Percentiles rank a stretch among this genome's conserved stretches.
Conservation (phyloP, 2,113 vertebrate species). For the Rhinoderma darwinii region DNA sequence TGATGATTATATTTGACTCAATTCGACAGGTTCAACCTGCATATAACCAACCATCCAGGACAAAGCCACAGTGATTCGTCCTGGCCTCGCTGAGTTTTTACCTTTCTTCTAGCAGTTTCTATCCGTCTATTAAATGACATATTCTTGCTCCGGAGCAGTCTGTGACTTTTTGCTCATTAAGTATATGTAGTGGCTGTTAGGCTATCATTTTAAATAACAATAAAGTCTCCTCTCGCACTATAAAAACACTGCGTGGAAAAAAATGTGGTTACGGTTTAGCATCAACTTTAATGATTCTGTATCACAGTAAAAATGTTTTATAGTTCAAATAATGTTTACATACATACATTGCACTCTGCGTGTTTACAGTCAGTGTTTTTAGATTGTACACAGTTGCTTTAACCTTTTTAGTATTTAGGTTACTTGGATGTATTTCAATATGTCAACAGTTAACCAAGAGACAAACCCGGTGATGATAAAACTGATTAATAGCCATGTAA, state of each 20-base stretch:
- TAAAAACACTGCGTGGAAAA: slow-evolving; percentile 55
- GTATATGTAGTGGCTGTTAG: slow-evolving; percentile 52
- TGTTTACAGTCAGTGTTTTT: slow-evolving; percentile 39
- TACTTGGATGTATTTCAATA: slow-evolving; percentile 40
- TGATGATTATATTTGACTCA: neutral
- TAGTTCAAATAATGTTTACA: slow-evolving; percentile 54
- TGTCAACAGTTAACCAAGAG: slow-evolving; percentile 43
- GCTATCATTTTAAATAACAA: slow-evolving; percentile 58
- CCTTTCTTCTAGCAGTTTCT: neutral
- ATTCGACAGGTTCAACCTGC: neutral
- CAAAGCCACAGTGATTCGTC: neutral
- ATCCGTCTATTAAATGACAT: slow-evolving; percentile 20
- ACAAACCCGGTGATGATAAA: slow-evolving; percentile 31
- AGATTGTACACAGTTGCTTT: slow-evolving; percentile 28
- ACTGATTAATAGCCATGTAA: slow-evolving; percentile 39
- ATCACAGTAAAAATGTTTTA: slow-evolving; percentile 60
- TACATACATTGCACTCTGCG: slow-evolving; percentile 34
- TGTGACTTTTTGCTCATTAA: slow-evolving; percentile 44
- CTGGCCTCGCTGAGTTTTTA: neutral
- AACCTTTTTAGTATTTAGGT: slow-evolving; percentile 48
- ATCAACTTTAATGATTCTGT: slow-evolving; percentile 58
- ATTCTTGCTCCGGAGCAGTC: slow-evolving; percentile 15
- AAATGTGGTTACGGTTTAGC: slow-evolving; percentile 58
- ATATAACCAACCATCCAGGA: neutral
- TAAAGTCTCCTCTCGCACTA: slow-evolving; percentile 53